Conservation (phyloP, 2,797 vertebrate genomes). For the Lagorchestes hirsutus region DNA sequence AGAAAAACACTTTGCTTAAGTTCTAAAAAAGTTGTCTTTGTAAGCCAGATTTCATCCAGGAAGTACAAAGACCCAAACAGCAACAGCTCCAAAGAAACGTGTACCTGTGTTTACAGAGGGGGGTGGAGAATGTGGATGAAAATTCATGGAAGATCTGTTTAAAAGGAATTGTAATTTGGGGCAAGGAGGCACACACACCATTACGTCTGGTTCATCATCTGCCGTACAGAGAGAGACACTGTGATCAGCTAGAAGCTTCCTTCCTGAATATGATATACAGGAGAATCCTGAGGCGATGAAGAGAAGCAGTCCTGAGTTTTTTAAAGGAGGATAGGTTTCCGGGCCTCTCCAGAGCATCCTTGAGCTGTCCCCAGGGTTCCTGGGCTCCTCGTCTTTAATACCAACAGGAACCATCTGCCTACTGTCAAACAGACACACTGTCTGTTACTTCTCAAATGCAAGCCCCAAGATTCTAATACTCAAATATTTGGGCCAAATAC, state of each 20-base stretch:
- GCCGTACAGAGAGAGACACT: background rate
- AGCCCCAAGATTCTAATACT: background rate
- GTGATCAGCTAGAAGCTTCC: background rate
- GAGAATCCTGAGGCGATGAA: background rate
- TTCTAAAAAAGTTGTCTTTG: background rate
- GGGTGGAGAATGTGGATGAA: background rate
- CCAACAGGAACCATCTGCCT: conserved; percentile 83
- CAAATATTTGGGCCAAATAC: conserved; percentile 1
- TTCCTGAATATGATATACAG: conserved; percentile 34
- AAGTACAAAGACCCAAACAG: background rate
- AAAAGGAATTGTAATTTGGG: background rate
- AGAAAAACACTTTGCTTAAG: background rate
- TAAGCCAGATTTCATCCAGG: background rate
- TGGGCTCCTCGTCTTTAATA: conserved; percentile 74
- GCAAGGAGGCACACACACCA: background rate
- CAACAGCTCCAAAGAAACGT: background rate
- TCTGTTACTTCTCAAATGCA: conserved; percentile 30
- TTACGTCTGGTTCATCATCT: background rate
- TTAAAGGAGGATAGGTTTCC: conserved; percentile 57
- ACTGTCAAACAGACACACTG: conserved; percentile 68
- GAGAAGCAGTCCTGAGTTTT: conserved; percentile 62
- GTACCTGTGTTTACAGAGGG: background rate
- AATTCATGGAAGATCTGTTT: background rate
- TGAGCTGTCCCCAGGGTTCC: conserved; percentile 55
- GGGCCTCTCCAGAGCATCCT: conserved; percentile 59